Conservation (phyloP, 2,888 invertebrate genomes). For the Standfussiana lucernea region DNA sequence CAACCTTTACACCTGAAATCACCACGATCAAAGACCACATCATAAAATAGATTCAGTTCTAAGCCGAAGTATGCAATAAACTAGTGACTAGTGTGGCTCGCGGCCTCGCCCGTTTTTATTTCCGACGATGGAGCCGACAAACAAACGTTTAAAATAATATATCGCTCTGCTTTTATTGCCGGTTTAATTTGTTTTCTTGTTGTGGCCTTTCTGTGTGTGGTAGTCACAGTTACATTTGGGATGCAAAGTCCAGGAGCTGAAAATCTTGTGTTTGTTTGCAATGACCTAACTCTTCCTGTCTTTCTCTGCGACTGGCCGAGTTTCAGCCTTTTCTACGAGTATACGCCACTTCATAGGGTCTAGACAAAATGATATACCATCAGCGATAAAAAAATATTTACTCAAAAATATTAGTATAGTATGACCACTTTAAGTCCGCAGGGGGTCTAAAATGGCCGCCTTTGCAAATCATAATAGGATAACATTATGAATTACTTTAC, state of each 20-base stretch:
- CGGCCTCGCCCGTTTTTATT: slow-evolving; percentile 57
- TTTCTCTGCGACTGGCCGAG: neutral
- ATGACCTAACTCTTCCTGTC: neutral
- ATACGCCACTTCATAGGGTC: neutral
- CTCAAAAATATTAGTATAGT: neutral
- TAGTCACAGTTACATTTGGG: neutral
- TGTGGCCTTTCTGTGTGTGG: slow-evolving; percentile 33
- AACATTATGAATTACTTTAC: no score
- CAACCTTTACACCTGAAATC: slow-evolving; percentile 38
- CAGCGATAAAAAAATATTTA: neutral
- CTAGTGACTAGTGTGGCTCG: slow-evolving; percentile 35
- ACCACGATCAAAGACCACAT: slow-evolving; percentile 45
- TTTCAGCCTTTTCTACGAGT: neutral
- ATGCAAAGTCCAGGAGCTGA: neutral
- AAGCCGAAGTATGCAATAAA: slow-evolving; percentile 54
- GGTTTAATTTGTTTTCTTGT: slow-evolving; percentile 43
- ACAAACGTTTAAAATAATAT: slow-evolving; percentile 57
- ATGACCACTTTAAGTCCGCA: neutral
- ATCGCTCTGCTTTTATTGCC: slow-evolving; percentile 48
- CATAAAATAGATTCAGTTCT: slow-evolving; percentile 50
- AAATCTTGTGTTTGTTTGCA: neutral
- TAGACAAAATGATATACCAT: neutral
- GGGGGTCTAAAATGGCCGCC: no score
- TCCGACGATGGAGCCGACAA: slow-evolving; percentile 47
- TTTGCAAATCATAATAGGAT: no score